These are phyloP conservation scores for Nibea albiflora DNA, from an alignment of 2,113 vertebrate genomes.

Conservation along the genomic window DNA sequence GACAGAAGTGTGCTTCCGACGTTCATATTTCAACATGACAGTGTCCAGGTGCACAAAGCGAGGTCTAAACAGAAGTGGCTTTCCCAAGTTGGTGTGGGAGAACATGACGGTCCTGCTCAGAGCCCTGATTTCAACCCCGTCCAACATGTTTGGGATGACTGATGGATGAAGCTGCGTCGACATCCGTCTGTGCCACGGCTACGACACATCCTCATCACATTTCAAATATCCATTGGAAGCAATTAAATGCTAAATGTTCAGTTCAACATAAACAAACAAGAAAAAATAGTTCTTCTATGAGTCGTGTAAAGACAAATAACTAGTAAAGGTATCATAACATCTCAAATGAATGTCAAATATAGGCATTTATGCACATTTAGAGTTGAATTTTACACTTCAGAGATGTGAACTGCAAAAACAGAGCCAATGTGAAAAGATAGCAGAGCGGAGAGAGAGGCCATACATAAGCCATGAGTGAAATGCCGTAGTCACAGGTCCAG, in stretches of 20 bases:
- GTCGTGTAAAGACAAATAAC: neutral
- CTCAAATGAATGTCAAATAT: neutral
- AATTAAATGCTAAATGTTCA: neutral
- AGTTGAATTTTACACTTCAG: neutral
- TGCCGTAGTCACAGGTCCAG: neutral
- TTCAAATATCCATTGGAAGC: neutral
- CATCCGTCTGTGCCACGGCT: neutral
- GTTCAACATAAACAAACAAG: too few relatives aligned
- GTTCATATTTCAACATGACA: neutral
- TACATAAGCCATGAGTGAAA: neutral
- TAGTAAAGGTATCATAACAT: neutral
- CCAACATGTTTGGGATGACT: slow-evolving; percentile 1
- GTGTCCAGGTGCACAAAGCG: neutral
- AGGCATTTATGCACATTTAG: neutral
- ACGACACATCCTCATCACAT: neutral
- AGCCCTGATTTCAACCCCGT: slow-evolving; percentile 6
- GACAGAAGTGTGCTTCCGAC: too few relatives aligned
- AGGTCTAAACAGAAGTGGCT: neutral
- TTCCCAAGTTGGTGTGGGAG: neutral
- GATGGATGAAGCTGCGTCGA: neutral
- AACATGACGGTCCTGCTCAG: neutral
- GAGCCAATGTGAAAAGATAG: slow-evolving; percentile 1
- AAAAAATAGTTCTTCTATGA: neutral
- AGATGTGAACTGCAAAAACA: neutral
- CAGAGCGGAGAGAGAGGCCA: slow-evolving; percentile 1